Conservation (phyloP, 2,888 invertebrate genomes). For the Watsonalla cultraria region DNA sequence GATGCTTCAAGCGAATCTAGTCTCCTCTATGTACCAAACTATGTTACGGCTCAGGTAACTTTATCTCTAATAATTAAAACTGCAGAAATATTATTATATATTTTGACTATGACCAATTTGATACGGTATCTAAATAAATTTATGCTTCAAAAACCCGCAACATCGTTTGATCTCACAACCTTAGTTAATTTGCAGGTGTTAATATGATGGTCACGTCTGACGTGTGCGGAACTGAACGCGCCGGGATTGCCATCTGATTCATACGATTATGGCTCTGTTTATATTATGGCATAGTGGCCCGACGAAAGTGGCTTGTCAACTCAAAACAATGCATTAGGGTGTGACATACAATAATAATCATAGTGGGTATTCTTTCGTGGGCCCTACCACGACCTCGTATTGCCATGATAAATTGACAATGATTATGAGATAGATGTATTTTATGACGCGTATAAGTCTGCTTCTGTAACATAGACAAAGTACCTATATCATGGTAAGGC, state of each 20-base stretch:
- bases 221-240: slow-evolving; percentile 49
- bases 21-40: too few species aligned
- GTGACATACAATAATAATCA: background rate
- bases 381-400: too few species aligned
- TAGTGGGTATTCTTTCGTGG: too few species aligned
- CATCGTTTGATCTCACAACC: slow-evolving; percentile 3
- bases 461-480: too few species aligned
- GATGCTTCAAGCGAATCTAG: background rate
- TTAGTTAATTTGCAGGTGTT: slow-evolving; percentile 18
- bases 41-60: too few species aligned
- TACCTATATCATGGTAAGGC: too few species aligned
- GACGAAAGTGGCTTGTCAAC: slow-evolving; percentile 46
- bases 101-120: too few species aligned
- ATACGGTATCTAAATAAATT: background rate
- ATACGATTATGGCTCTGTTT: slow-evolving; percentile 30
- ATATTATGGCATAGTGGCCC: slow-evolving; percentile 23
- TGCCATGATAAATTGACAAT: too few species aligned
- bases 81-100: too few species aligned
- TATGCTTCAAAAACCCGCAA: background rate
- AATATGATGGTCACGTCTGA: slow-evolving; percentile 50
- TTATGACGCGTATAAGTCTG: too few species aligned
- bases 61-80: too few species aligned
- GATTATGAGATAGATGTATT: too few species aligned
- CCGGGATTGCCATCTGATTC: slow-evolving; percentile 71
- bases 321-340: slow-evolving; percentile 22